Conservation (phyloP, 2,888 invertebrate genomes). For the Junonia oenone region DNA sequence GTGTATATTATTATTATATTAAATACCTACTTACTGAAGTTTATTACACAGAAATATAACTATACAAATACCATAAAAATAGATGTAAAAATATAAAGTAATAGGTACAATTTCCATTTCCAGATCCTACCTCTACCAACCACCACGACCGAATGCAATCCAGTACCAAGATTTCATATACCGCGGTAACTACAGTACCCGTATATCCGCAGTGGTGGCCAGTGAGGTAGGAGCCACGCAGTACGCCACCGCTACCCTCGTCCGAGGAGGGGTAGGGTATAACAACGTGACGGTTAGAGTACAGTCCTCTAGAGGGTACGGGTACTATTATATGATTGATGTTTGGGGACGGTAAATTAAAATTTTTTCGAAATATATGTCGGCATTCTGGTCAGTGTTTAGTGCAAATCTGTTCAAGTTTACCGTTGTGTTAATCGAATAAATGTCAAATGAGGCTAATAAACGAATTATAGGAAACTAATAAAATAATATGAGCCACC, state of each 20-base stretch:
- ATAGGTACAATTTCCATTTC: slow-evolving; percentile 15
- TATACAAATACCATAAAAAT: too few relatives aligned
- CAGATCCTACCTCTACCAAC: slow-evolving; percentile 43
- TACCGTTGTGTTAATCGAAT: too few relatives aligned
- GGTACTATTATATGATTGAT: slow-evolving; percentile 54
- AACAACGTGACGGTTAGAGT: slow-evolving; percentile 50
- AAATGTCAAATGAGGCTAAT: too few relatives aligned
- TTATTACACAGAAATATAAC: too few relatives aligned
- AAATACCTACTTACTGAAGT: too few relatives aligned
- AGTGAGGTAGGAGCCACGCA: slow-evolving; percentile 52
- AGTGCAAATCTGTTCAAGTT: too few relatives aligned
- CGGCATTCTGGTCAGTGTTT: too few relatives aligned
- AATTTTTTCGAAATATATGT: too few relatives aligned
- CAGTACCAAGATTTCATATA: slow-evolving; percentile 55
- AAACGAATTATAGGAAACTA: too few relatives aligned
- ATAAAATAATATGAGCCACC: too few relatives aligned
- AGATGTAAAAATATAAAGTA: too few relatives aligned
- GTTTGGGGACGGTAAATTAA: slow-evolving; percentile 61
- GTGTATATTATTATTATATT: too few relatives aligned
- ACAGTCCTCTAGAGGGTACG: slow-evolving; percentile 48
- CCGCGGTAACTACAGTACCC: slow-evolving; percentile 45
- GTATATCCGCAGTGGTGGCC: slow-evolving; percentile 48
- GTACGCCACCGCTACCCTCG: slow-evolving; percentile 43
- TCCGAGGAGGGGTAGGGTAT: slow-evolving; percentile 40
- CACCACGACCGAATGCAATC: slow-evolving; percentile 39